phyloP scores from a whole-genome alignment of 2,888 invertebrate species.

The Pterostichus niger region DNA sequence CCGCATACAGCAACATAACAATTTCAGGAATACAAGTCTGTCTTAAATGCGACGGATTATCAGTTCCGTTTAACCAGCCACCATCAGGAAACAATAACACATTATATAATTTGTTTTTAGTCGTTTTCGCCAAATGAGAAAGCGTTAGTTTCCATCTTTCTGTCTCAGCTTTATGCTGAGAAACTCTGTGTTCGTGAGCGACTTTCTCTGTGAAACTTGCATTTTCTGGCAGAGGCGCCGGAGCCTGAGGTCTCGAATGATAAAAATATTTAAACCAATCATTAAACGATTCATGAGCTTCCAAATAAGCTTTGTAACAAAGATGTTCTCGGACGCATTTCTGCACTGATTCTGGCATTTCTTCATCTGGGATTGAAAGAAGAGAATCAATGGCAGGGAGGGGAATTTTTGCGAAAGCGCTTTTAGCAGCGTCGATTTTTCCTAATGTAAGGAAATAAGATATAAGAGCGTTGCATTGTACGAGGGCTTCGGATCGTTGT shows the following conservation, averaged over 20 bases:
- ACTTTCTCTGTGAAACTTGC: constrained; percentile 92
- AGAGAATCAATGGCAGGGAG: constrained; percentile 82
- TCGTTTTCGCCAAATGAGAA: constrained; percentile 82
- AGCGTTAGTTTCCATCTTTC: constrained; percentile 87
- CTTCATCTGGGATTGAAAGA: constrained; percentile 76
- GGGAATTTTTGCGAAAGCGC: constrained; percentile 87
- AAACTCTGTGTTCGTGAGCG: constrained; percentile 90
- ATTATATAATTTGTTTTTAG: constrained; percentile 90
- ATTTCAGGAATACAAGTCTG: constrained; percentile 92
- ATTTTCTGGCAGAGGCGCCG: constrained; percentile 80
- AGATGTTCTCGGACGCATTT: constrained; percentile 88
- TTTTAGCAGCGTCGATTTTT: constrained; percentile 90
- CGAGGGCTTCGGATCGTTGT: constrained; percentile 89
- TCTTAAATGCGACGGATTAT: constrained; percentile 82
- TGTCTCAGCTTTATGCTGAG: constrained; percentile 88
- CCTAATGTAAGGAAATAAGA: constrained; percentile 89
- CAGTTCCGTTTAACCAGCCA: constrained; percentile 91
- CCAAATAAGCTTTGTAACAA: constrained; percentile 92
- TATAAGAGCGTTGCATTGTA: constrained; percentile 93
- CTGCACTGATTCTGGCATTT: constrained; percentile 77
- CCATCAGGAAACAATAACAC: constrained; percentile 92
- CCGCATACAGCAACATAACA: constrained; percentile 87
- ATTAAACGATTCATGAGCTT: constrained; percentile 92
- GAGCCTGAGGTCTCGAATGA: constrained; percentile 87
- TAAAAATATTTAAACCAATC: constrained; percentile 93